Percentiles rank a stretch among this genome's conserved stretches.
phyloP scores from a whole-genome alignment of 2,888 invertebrate genomes.

The Ferrisia virgata region DNA sequence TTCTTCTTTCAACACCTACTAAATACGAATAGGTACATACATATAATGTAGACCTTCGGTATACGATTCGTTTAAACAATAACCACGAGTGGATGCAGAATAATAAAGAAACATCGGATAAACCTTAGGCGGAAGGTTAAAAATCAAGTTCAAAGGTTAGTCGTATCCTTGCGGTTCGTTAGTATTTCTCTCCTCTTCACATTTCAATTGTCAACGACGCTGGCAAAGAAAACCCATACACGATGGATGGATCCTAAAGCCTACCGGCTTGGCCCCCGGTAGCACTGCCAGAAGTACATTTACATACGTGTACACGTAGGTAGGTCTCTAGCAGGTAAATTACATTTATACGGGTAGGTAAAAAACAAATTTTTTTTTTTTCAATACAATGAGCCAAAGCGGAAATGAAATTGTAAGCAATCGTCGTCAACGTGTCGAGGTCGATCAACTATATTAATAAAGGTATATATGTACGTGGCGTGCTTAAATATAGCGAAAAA shows the following conservation, averaged over 20 bases:
- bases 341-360: too few species aligned
- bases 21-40: too few species aligned
- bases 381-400: not conserved
- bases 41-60: constrained; percentile 21
- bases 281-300: too few species aligned
- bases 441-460: not conserved
- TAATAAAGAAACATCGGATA: constrained; percentile 7
- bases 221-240: not conserved
- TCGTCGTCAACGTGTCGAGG: not conserved
- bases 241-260: not conserved
- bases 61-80: constrained; percentile 15
- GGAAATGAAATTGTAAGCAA: not conserved
- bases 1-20: not conserved
- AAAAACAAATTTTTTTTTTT: too few species aligned
- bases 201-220: constrained; percentile 34
- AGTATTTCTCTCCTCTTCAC: not conserved
- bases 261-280: not conserved
- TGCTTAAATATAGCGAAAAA: too few species aligned
- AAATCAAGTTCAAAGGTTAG: constrained; percentile 39
- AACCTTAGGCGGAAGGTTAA: constrained; percentile 32
- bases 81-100: constrained; percentile 24
- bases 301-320: too few species aligned
- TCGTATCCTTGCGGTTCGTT: constrained; percentile 32
- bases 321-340: too few species aligned
- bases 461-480: too few species aligned